Percentiles rank a stretch among this genome's conserved stretches.
These are phyloP conservation scores for Pangasianodon gigas DNA, from an alignment of 2,113 vertebrate species.

Conservation along the genomic window DNA sequence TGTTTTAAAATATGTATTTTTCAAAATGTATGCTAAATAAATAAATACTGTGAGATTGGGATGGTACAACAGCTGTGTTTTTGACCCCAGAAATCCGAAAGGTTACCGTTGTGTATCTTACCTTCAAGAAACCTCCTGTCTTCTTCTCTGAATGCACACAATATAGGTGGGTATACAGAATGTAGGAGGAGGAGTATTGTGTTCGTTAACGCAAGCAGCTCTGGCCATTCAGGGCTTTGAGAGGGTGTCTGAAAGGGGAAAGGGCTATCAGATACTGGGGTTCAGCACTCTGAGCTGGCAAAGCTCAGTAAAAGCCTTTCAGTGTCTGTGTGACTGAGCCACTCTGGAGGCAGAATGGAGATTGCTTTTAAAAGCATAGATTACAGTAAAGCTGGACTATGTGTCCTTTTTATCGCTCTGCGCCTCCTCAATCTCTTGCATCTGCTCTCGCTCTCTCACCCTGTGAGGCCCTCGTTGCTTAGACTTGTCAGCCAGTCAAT, in stretches of 20 bases:
- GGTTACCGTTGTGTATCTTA: conserved; percentile 29
- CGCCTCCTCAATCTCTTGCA: conserved; percentile 62
- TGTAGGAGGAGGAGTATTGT: conserved; percentile 32
- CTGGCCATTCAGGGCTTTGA: conserved; percentile 61
- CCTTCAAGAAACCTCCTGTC: conserved; percentile 45
- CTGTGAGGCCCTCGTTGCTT: conserved; percentile 60
- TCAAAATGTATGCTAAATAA: neutral
- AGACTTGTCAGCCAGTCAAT: conserved; percentile 67
- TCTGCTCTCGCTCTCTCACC: conserved; percentile 50
- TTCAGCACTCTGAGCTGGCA: conserved; percentile 62
- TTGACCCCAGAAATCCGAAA: neutral
- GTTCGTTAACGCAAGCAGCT: conserved; percentile 50
- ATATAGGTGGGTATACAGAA: conserved; percentile 49
- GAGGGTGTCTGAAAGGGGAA: conserved; percentile 72
- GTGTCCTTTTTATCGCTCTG: conserved; percentile 61
- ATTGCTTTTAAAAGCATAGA: conserved; percentile 69
- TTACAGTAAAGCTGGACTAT: conserved; percentile 64
- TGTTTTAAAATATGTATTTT: neutral
- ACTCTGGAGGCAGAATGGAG: conserved; percentile 60
- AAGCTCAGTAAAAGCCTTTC: conserved; percentile 62
- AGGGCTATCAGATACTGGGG: conserved; percentile 74
- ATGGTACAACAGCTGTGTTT: neutral
- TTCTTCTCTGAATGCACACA: conserved; percentile 36
- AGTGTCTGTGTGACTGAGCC: conserved; percentile 60
- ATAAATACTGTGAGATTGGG: neutral